Conservation (phyloP, 2,888 invertebrate species). For the Melanotus villosus region DNA sequence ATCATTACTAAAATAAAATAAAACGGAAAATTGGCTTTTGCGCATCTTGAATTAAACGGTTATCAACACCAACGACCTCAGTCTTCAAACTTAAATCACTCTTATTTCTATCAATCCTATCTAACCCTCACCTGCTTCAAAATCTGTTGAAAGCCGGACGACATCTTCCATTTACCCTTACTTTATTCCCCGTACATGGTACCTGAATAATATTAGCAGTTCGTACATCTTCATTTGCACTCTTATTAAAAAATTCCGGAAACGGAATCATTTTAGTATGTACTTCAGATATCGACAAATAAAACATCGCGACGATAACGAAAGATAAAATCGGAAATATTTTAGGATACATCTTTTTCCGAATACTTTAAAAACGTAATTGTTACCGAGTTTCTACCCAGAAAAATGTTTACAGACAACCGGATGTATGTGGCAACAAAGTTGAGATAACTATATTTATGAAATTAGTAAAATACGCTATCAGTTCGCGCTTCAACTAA, state of each 20-base stretch:
- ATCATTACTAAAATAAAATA: too few relatives aligned
- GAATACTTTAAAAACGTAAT: neutral
- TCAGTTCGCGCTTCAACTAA: too few relatives aligned
- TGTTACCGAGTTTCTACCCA: neutral
- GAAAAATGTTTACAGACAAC: neutral
- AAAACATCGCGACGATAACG: neutral
- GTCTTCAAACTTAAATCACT: neutral
- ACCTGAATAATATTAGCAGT: slow-evolving; percentile 34
- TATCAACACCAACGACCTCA: too few relatives aligned
- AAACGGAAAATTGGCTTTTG: too few relatives aligned
- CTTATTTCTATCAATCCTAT: neutral
- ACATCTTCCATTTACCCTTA: slow-evolving; percentile 34
- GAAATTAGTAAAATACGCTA: too few relatives aligned
- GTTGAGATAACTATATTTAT: too few relatives aligned
- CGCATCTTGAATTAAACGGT: too few relatives aligned
- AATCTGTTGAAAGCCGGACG: slow-evolving; percentile 32
- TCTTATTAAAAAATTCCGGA: slow-evolving; percentile 4
- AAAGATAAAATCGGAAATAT: neutral
- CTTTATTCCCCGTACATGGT: slow-evolving; percentile 35
- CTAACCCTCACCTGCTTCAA: slow-evolving; percentile 31
- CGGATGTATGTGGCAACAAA: too few relatives aligned
- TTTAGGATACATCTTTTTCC: slow-evolving; percentile 16
- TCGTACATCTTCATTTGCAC: neutral
- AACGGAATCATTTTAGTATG: neutral
- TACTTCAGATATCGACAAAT: neutral